A percentile compares a stretch with the other conserved stretches of the same genome.
Conservation (phyloP, 2,888 invertebrate species). For the Parnassius apollo region DNA sequence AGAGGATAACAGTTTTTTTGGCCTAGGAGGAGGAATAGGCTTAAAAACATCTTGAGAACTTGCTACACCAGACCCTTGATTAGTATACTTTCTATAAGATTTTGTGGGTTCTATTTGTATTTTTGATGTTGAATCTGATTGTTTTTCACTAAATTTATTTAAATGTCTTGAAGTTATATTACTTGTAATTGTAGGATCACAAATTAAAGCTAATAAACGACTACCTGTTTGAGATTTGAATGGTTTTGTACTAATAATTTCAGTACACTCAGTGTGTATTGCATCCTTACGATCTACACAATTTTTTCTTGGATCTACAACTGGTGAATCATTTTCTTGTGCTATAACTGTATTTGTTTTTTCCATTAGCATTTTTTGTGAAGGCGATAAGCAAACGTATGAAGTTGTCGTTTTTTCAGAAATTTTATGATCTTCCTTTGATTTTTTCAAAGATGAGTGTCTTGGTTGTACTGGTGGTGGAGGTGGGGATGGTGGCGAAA, state of each 20-base stretch:
- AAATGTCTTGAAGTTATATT: slow-evolving; percentile 48
- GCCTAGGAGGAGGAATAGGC: slow-evolving; percentile 67
- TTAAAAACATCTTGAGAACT: slow-evolving; percentile 42
- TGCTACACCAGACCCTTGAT: slow-evolving; percentile 2
- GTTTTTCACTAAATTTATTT: slow-evolving; percentile 42
- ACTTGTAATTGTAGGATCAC: slow-evolving; percentile 69
- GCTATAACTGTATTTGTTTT: slow-evolving; percentile 73
- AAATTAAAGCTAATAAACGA: slow-evolving; percentile 83
- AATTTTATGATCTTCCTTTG: slow-evolving; percentile 73
- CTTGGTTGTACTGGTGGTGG: slow-evolving; percentile 72
- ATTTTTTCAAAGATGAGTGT: slow-evolving; percentile 65
- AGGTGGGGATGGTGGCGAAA: slow-evolving; percentile 18
- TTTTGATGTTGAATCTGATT: slow-evolving; percentile 43
- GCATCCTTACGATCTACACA: slow-evolving; percentile 54
- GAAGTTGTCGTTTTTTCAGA: slow-evolving; percentile 83
- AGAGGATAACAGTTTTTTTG: slow-evolving; percentile 60
- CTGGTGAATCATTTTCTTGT: slow-evolving; percentile 80
- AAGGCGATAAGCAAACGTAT: slow-evolving; percentile 86
- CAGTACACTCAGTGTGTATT: slow-evolving; percentile 34
- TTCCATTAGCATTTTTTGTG: slow-evolving; percentile 83
- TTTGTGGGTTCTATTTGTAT: slow-evolving; percentile 31
- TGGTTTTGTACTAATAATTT: slow-evolving; percentile 46
- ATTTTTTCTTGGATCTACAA: slow-evolving; percentile 85
- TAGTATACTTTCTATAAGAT: slow-evolving; percentile 35
- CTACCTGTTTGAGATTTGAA: slow-evolving; percentile 79